These are phyloP conservation scores for Mythimna ferrago DNA, from an alignment of 2,888 invertebrate species.

Conservation along the genomic window DNA sequence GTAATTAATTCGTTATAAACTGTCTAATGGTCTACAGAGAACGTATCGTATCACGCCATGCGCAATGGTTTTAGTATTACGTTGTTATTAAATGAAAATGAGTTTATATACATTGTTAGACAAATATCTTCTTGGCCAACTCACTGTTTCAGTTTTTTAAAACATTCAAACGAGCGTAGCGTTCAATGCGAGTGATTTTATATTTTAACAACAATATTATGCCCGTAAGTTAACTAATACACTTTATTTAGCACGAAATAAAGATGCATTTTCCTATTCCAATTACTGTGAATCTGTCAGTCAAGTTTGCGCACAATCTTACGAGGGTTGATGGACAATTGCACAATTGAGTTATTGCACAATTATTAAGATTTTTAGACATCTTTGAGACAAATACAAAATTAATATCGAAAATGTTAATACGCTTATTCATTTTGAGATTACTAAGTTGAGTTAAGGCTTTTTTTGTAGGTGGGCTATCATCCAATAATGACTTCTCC, in stretches of 20 bases:
- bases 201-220: not conserved
- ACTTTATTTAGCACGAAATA: slow-evolving; percentile 4
- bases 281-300: not conserved
- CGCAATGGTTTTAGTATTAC: slow-evolving; percentile 50
- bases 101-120: slow-evolving; percentile 58
- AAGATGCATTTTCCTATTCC: not conserved
- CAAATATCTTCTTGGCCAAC: slow-evolving; percentile 21
- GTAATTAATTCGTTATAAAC: slow-evolving; percentile 31
- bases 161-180: not conserved
- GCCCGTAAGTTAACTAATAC: not conserved
- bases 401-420: too few species aligned
- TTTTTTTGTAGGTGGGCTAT: too few species aligned
- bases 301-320: not conserved
- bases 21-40: slow-evolving; percentile 51
- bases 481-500: too few species aligned
- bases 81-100: slow-evolving; percentile 48
- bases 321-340: too few species aligned
- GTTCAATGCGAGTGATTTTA: not conserved
- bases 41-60: slow-evolving; percentile 56
- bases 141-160: slow-evolving; percentile 64
- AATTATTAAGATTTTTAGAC: too few species aligned
- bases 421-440: too few species aligned
- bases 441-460: too few species aligned
- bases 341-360: too few species aligned
- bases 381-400: too few species aligned